Conservation (phyloP, 2,888 invertebrate genomes). For the Busseola fusca region DNA sequence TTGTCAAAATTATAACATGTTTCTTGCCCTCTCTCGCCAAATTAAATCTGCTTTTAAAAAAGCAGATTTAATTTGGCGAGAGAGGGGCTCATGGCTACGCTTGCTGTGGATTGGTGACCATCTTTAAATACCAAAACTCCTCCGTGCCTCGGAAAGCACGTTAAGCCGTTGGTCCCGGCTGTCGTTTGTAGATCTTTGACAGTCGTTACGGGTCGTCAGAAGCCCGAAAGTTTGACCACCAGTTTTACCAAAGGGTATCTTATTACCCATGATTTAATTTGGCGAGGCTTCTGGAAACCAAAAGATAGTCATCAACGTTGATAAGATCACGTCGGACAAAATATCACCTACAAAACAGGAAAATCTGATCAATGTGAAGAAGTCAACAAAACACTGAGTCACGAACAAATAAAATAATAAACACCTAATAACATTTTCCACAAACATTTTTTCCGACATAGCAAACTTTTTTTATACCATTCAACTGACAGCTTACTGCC, state of each 20-base stretch:
- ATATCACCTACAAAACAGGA: not conserved
- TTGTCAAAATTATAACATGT: not conserved
- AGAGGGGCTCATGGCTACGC: no score
- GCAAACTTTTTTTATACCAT: conserved; percentile 58
- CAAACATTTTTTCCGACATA: conserved; percentile 60
- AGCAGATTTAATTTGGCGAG: not conserved
- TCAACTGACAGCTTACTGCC: conserved; percentile 74
- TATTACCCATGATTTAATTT: no score
- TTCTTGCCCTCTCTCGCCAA: not conserved
- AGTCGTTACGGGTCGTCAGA: no score
- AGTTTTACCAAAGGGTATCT: no score
- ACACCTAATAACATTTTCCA: conserved; percentile 50
- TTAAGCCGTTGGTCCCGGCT: no score
- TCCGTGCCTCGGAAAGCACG: no score
- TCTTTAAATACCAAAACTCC: no score
- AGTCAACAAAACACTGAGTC: conserved; percentile 38
- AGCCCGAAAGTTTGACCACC: no score
- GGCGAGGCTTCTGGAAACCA: not conserved
- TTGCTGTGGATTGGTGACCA: no score
- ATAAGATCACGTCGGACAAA: not conserved
- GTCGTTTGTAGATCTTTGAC: no score
- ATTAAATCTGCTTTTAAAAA: no score
- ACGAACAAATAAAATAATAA: conserved; percentile 61
- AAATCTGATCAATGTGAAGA: conserved; percentile 9
- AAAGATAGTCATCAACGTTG: not conserved